Conservation (phyloP, 2,113 vertebrate species). For the Saguinus imperator region DNA sequence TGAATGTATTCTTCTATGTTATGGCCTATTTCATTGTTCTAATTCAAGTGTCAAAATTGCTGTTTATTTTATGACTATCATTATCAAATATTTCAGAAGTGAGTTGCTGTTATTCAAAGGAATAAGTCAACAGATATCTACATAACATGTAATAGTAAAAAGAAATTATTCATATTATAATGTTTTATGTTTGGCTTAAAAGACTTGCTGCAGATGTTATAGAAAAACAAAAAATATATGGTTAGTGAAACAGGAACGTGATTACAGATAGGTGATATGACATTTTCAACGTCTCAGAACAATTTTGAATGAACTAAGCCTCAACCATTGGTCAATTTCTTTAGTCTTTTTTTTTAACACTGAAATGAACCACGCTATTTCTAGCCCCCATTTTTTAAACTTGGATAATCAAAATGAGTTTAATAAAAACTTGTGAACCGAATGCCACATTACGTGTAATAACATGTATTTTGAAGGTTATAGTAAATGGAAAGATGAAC, state of each 20-base stretch:
- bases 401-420: constrained; percentile 55
- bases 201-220: not conserved
- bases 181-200: not conserved
- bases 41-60: not conserved
- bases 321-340: constrained; percentile 1
- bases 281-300: not conserved
- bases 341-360: not conserved
- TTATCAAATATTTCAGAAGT: not conserved
- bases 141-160: not conserved
- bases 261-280: not conserved
- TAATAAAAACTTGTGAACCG: constrained; percentile 68
- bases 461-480: constrained; percentile 50
- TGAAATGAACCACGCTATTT: constrained; percentile 40
- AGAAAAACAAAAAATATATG: not conserved
- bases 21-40: not conserved
- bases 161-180: not conserved
- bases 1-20: not conserved
- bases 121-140: not conserved
- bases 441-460: constrained; percentile 65
- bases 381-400: constrained; percentile 13
- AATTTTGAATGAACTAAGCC: not conserved
- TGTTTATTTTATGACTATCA: not conserved
- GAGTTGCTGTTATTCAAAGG: not conserved
- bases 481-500: constrained; percentile 54
- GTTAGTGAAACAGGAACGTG: not conserved